Conservation (phyloP, 2,797 vertebrate species). For the Chiroxiphia lanceolata region DNA sequence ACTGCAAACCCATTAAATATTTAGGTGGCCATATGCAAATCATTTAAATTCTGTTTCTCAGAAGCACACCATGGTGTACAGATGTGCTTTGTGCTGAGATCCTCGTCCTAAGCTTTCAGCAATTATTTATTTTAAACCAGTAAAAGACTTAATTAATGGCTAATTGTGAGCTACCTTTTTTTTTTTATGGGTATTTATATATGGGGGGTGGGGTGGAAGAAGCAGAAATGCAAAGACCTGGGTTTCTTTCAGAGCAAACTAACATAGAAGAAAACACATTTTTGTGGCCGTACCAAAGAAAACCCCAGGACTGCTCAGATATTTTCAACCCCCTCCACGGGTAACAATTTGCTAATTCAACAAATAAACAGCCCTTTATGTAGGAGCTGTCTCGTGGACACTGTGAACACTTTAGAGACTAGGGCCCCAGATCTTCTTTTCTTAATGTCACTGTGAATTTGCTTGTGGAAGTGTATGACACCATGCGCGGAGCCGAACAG, state of each 20-base stretch:
- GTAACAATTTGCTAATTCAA: slow-evolving; percentile 7
- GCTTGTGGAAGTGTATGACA: slow-evolving; percentile 74
- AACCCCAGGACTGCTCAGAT: neutral
- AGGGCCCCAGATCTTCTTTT: slow-evolving; percentile 63
- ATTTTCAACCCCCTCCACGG: neutral
- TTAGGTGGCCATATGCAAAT: slow-evolving; percentile 72
- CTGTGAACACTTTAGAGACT: neutral
- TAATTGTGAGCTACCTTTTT: slow-evolving; percentile 23
- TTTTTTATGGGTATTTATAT: neutral
- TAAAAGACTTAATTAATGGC: slow-evolving; percentile 44
- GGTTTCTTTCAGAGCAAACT: neutral
- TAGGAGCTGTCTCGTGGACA: neutral
- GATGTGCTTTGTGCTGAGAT: slow-evolving; percentile 23
- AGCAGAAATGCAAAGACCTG: neutral
- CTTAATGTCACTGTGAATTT: slow-evolving; percentile 74
- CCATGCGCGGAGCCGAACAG: slow-evolving; percentile 61
- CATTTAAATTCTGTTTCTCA: slow-evolving; percentile 57
- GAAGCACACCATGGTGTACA: slow-evolving; percentile 32
- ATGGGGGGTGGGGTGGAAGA: neutral
- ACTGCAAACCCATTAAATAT: slow-evolving; percentile 67
- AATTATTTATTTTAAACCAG: slow-evolving; percentile 49
- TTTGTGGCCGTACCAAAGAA: neutral
- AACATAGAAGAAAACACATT: neutral
- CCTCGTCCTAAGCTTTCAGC: slow-evolving; percentile 29
- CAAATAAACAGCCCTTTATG: slow-evolving; percentile 46